Evolutionary conservation across 1,140 invertebrate genomes (phyloP).

Genomic region (Samia ricini): DNA sequence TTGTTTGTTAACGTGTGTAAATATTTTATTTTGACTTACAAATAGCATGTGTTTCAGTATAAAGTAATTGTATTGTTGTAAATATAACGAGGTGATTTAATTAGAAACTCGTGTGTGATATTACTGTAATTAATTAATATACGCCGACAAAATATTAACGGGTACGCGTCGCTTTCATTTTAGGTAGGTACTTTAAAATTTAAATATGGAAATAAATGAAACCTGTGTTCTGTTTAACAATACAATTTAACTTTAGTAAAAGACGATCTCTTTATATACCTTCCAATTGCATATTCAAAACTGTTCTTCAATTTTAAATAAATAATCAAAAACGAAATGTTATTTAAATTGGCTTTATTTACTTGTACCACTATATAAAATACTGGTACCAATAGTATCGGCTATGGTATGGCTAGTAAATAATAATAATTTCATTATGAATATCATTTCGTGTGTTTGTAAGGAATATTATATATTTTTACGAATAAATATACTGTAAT

Average conservation of each 20-base stretch:
- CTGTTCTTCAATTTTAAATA: too few relatives aligned
- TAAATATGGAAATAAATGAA: background rate
- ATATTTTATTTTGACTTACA: background rate
- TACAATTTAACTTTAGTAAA: background rate
- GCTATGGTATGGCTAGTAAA: too few relatives aligned
- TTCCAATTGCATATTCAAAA: background rate
- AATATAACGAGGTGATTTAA: constrained; percentile 5
- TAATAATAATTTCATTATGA: too few relatives aligned
- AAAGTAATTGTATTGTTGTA: background rate
- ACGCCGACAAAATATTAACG: constrained; percentile 2
- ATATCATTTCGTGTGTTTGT: too few relatives aligned
- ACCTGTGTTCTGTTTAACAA: background rate
- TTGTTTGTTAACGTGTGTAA: background rate
- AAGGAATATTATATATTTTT: too few relatives aligned
- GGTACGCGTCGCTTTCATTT: background rate
- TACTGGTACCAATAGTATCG: too few relatives aligned
- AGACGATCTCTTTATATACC: background rate
- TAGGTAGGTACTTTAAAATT: background rate
- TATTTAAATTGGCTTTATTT: too few relatives aligned
- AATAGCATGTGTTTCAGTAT: background rate
- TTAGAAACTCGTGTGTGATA: constrained; percentile 5
- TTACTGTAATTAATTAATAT: constrained; percentile 9
- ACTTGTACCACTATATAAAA: too few relatives aligned
- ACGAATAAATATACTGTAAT: too few relatives aligned
- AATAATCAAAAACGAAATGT: too few relatives aligned